Evolutionary conservation across 2,797 vertebrate genomes (phyloP), one percentile per base, ranked within the genome.

Genomic region (Acanthiza pusilla): DNA sequence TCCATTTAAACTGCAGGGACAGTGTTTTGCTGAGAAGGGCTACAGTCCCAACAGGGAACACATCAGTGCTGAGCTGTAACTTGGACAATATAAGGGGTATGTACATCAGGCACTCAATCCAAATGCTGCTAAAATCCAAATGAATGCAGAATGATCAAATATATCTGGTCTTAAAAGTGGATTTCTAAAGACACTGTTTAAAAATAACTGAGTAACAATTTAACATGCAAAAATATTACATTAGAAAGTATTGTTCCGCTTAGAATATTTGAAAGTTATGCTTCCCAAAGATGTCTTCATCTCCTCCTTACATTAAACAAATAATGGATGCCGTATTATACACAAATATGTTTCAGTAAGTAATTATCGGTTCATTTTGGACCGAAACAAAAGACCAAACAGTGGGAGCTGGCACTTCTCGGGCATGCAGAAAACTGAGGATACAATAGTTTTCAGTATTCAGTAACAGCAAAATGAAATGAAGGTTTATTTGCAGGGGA

Each of bases 1-100:
- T 96, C 10, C 96, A 98, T 61, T 96, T 98, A 8, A 94, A 96
- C 65, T 98, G 98, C 92, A 92, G 88, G 10, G 60, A 78, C 21
- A 36, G 40, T 36, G 84, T 96, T 83, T 58, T 93, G 30, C 88
- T 98, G 77, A 97, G 88, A 93, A 98, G 91, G 66, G 62, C 97
- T 86, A 97, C 92, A 8, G 94, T 98, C 30, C 78, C 97, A 17
- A 73, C 55, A 8, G 98, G 98, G 54, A 95, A 96, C 61, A 88
- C 97, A 58, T 89, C 96, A 25, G 91, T 97, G 65, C 96, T 99
- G 11, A 25, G 13, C 47, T 94, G 75, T 50, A 38, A 63, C 68
- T 15, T 55, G 32, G 80, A 65, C 55, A 65, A 75, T 34, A 22
- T 16, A 16, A 18, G 3, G 16, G 88, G 96, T 95, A 75, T 0